phyloP scores from a whole-genome alignment of 2,797 vertebrate species.

The Euphonia xanthogaster region DNA sequence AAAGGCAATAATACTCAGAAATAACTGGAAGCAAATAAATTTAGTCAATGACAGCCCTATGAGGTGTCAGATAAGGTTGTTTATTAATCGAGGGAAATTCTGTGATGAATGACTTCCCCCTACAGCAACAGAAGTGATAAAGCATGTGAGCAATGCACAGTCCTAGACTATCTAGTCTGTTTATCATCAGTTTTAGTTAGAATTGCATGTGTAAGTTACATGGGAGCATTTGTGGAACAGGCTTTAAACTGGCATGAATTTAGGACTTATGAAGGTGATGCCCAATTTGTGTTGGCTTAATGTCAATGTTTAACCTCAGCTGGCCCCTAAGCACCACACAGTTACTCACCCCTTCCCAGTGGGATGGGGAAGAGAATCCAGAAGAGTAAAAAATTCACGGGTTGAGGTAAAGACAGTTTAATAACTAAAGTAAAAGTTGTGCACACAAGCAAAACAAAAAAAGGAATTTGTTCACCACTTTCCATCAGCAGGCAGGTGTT shows the following conservation, averaged over 20 bases:
- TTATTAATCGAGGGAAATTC: slow-evolving; percentile 40
- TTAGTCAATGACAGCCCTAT: background rate
- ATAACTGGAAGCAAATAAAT: slow-evolving; percentile 41
- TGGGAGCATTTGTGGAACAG: background rate
- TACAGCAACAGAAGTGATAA: background rate
- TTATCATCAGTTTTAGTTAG: background rate
- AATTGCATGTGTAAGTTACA: background rate
- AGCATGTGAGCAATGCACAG: background rate
- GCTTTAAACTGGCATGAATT: background rate
- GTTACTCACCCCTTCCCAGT: background rate
- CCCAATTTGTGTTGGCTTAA: background rate
- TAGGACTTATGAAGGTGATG: background rate
- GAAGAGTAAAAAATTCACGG: background rate
- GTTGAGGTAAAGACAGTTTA: background rate
- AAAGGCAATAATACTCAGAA: background rate
- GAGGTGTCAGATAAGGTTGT: slow-evolving; percentile 34
- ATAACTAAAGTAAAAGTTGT: background rate
- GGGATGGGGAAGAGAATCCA: background rate
- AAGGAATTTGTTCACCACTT: background rate
- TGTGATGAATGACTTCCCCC: slow-evolving; percentile 43
- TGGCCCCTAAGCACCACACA: fast-evolving
- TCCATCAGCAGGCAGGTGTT: background rate
- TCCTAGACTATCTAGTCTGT: background rate
- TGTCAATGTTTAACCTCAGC: background rate
- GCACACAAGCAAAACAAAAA: background rate